Conservation (phyloP, 2,888 invertebrate species). For the Harmothoe impar region DNA sequence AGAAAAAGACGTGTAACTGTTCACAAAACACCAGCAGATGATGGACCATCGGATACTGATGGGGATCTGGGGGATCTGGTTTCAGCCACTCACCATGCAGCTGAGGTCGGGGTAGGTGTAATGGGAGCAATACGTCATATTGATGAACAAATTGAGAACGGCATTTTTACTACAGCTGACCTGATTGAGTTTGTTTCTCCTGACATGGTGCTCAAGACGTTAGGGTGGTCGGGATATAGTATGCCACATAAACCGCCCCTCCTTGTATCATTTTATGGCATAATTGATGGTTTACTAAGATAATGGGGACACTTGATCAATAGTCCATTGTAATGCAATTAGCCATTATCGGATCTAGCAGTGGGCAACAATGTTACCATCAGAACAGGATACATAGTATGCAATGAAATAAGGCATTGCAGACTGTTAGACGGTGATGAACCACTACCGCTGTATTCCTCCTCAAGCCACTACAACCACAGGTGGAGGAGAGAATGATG, state of each 20-base stretch:
- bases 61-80: constrained; percentile 36
- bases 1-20: background rate
- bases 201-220: background rate
- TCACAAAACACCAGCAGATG: background rate
- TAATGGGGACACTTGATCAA: background rate
- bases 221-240: background rate
- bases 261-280: background rate
- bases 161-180: background rate
- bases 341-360: background rate
- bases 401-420: no score
- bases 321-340: background rate
- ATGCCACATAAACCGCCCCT: background rate
- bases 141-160: constrained; percentile 15
- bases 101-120: background rate
- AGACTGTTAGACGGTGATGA: no score
- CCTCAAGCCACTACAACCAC: no score
- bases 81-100: background rate
- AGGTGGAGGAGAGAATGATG: no score
- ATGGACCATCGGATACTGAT: background rate
- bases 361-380: background rate
- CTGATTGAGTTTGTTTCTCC: background rate
- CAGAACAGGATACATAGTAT: background rate
- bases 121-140: constrained; percentile 13
- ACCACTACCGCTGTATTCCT: no score
- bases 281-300: background rate